Base-by-base conservation (phyloP, 2,797 vertebrate species). In the Acanthiza pusilla region DNA sequence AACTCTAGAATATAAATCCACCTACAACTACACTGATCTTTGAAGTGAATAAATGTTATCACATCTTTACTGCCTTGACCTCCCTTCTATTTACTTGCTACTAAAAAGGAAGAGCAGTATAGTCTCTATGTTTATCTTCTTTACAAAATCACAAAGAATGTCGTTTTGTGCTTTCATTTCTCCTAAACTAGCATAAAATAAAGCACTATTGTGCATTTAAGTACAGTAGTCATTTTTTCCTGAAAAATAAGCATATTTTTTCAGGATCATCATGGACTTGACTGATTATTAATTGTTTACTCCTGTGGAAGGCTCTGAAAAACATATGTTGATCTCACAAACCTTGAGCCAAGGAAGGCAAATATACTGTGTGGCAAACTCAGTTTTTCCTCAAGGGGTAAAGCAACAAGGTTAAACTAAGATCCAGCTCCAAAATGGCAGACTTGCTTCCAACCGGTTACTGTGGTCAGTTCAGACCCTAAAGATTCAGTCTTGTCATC, bases 311-410 rank as follows among this genome's bases (percentile, higher is more conserved):
- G 12, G 5, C 12, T 60, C n/a, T 81, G 32, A 81, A 43, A 1
- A 3, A 38, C 1, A 0, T 1, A 5, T 6, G 14, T 2, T 27
- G 2, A 11, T 34, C 13, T 63, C 10, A 45, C 48, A 65, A 88
- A 61, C 3, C 2, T 45, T 42, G 32, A 23, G 10, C 19, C 78
- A 87, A 73, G 32, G 20, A 16, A 73, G 6, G 23, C 7, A 70
- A 42, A 47, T 2, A 3, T 18, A 25, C 10, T 0, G 1, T 54
- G 26, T 22, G 21, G 11, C 8, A 81, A 79, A 26, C 22, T 66
- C 16, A 21, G 18, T 15, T 48, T 19, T 68, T 26, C 34, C 34
- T 60, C 12, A 70, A 13, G 5, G 21, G 4, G 7, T 36, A 76
- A 19, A 71, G 29, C 13, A 86, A 51, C 15, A 62, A 29, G 5